A percentile compares a stretch with the other conserved stretches of the same genome.
Conservation (phyloP, 2,113 vertebrate genomes). For the Halichoeres trimaculatus region DNA sequence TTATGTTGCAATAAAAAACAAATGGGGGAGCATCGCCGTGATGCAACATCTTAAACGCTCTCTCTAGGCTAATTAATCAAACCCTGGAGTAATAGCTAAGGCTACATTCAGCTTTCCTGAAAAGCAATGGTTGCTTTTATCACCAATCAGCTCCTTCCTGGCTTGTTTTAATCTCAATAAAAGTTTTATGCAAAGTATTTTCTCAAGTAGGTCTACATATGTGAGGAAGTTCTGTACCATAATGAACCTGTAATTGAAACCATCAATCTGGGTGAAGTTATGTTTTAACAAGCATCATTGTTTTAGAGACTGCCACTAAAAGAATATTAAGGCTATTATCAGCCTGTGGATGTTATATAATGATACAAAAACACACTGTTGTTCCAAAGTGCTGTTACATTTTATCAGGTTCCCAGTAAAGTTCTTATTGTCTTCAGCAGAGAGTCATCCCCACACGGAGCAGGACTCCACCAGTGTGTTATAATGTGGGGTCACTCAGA, state of each 20-base stretch:
- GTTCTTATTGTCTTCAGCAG: slow-evolving; percentile 32
- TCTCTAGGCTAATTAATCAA: slow-evolving; percentile 64
- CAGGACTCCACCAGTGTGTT: slow-evolving; percentile 53
- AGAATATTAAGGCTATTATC: background rate
- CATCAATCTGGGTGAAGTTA: background rate
- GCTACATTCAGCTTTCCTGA: slow-evolving; percentile 44
- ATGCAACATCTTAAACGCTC: slow-evolving; percentile 58
- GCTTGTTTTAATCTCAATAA: slow-evolving; percentile 17
- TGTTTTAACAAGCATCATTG: slow-evolving; percentile 8
- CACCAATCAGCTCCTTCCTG: slow-evolving; percentile 14
- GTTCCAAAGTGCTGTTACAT: slow-evolving; percentile 12
- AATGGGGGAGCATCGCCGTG: slow-evolving; percentile 52
- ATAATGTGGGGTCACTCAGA: slow-evolving; percentile 62
- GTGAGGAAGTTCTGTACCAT: background rate
- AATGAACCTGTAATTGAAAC: background rate
- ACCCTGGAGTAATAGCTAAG: slow-evolving; percentile 42
- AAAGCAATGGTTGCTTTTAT: slow-evolving; percentile 36
- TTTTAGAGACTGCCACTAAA: background rate
- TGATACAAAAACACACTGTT: slow-evolving; percentile 22
- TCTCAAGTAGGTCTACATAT: background rate
- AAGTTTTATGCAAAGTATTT: background rate
- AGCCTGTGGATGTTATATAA: slow-evolving; percentile 4
- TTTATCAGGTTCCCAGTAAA: slow-evolving; percentile 29
- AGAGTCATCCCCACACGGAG: slow-evolving; percentile 47
- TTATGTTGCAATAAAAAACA: slow-evolving; percentile 72